phyloP scores from a whole-genome alignment of 2,888 invertebrate genomes.

The Asteroscopus sphinx region DNA sequence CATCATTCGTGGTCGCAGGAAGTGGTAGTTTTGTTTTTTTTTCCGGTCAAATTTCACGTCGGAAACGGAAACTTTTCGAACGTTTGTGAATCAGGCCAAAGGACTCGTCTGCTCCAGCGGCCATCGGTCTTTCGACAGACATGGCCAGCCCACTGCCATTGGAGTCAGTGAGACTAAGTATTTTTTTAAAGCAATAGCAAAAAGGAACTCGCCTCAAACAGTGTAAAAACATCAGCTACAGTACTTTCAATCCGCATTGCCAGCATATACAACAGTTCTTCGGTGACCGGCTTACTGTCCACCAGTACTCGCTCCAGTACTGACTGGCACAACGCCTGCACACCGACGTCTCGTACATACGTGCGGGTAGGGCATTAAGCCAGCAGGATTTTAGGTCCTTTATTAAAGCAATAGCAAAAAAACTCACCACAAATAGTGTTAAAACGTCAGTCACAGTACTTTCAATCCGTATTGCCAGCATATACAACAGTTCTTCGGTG shows the following conservation, averaged over 20 bases:
- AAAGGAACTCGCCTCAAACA: slow-evolving; percentile 76
- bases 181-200: neutral
- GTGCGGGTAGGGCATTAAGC: slow-evolving; percentile 72
- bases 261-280: slow-evolving; percentile 78
- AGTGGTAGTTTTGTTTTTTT: no score
- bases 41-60: no score
- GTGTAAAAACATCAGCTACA: slow-evolving; percentile 62
- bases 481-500: slow-evolving; percentile 76
- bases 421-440: slow-evolving; percentile 77
- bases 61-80: no score
- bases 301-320: slow-evolving; percentile 74
- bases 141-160: no score
- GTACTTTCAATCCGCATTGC: slow-evolving; percentile 74
- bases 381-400: slow-evolving; percentile 73
- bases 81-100: no score
- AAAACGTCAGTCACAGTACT: slow-evolving; percentile 67
- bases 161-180: no score
- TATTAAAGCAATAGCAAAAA: neutral
- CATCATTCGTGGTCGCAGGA: no score
- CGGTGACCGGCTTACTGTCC: slow-evolving; percentile 71
- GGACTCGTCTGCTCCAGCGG: no score
- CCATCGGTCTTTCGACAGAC: no score
- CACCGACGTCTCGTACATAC: slow-evolving; percentile 80
- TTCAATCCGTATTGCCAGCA: slow-evolving; percentile 75
- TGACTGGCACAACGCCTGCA: slow-evolving; percentile 73